A percentile compares a stretch with the other conserved stretches of the same genome.
These are phyloP conservation scores for Hyperopisus bebe DNA, from an alignment of 2,113 vertebrate genomes.

Conservation along the genomic window DNA sequence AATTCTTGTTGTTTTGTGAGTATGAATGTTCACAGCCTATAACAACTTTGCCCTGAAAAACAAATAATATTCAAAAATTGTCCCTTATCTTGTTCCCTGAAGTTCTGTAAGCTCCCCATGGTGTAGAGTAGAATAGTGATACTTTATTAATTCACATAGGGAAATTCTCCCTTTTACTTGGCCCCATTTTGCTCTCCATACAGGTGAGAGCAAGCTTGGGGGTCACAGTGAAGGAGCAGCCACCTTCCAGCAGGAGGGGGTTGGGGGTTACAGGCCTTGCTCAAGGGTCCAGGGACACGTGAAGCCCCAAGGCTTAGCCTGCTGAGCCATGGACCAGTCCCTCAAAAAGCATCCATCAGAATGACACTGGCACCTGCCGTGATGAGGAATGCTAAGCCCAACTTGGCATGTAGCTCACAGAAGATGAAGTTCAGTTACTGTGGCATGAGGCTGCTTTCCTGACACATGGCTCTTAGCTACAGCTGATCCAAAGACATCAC, in stretches of 20 bases:
- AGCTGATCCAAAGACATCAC: not conserved
- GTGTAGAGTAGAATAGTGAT: not conserved
- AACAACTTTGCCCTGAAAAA: not conserved
- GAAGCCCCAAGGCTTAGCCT: not conserved
- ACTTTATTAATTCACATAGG: no score
- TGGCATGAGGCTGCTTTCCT: not conserved
- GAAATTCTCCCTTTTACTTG: no score
- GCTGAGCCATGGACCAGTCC: not conserved
- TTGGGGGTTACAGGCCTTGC: no score
- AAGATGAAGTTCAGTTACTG: not conserved
- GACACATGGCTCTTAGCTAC: not conserved
- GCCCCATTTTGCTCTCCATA: no score
- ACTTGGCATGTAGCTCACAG: not conserved
- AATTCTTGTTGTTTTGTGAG: not conserved
- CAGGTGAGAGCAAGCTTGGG: no score
- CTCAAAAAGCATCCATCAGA: not conserved
- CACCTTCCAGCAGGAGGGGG: no score
- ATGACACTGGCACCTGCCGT: not conserved
- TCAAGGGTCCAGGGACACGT: no score
- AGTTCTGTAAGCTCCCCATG: not conserved
- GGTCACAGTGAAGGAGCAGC: no score
- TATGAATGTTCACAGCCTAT: not conserved
- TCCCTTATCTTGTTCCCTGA: not conserved
- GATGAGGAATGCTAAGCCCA: not conserved
- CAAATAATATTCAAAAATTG: not conserved